These are phyloP conservation scores for Picathartes gymnocephalus DNA, from an alignment of 2,113 vertebrate genomes.

Conservation along the genomic window DNA sequence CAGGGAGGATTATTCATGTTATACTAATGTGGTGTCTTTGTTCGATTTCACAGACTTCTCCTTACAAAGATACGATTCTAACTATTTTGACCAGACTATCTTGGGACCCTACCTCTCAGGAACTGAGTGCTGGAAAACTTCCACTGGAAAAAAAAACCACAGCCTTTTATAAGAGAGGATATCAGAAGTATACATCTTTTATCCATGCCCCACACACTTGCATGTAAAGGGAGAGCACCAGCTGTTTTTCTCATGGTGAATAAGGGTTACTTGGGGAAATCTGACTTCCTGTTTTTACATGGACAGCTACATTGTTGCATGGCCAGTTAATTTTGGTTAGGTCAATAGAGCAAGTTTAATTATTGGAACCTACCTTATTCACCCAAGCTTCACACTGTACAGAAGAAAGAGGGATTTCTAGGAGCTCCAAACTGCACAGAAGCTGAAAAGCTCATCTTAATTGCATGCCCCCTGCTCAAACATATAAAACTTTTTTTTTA, in stretches of 20 bases:
- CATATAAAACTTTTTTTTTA: not conserved
- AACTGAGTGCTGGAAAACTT: conserved; percentile 67
- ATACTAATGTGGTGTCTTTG: conserved; percentile 48
- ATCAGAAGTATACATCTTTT: conserved; percentile 77
- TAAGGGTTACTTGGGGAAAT: conserved; percentile 81
- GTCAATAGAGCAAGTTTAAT: conserved; percentile 77
- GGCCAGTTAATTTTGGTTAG: conserved; percentile 77
- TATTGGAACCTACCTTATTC: conserved; percentile 68
- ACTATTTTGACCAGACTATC: conserved; percentile 67
- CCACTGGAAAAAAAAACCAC: conserved; percentile 55
- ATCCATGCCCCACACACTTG: conserved; percentile 68
- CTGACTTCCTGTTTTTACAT: conserved; percentile 83
- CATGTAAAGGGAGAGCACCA: conserved; percentile 70
- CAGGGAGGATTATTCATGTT: conserved; percentile 59
- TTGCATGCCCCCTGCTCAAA: not conserved
- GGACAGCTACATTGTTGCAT: conserved; percentile 74
- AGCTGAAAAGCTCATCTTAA: not conserved
- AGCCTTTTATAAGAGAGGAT: conserved; percentile 73
- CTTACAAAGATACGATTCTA: conserved; percentile 58
- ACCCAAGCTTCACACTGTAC: not conserved
- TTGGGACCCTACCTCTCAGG: conserved; percentile 60
- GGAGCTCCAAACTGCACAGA: conserved; percentile 15
- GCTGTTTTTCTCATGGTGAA: conserved; percentile 82
- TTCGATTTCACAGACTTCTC: conserved; percentile 58
- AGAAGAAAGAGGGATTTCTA: conserved; percentile 47